Percentiles rank a stretch among this genome's conserved stretches.
Evolutionary conservation across 2,888 invertebrate species (phyloP).

Genomic region (Anthoptus insignis): DNA sequence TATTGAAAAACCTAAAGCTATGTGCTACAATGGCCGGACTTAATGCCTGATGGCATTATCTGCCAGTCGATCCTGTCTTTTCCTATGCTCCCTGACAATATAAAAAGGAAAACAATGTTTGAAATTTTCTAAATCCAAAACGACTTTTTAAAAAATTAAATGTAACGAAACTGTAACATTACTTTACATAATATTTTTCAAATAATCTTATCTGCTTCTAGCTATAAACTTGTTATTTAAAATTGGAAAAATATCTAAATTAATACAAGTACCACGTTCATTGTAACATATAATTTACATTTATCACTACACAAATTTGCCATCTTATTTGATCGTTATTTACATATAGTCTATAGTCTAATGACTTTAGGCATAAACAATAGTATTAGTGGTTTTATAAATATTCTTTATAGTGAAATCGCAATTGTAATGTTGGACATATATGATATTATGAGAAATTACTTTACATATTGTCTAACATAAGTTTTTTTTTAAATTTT

Average conservation of each 20-base stretch:
- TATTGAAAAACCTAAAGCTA: too few relatives aligned
- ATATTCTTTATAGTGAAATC: not conserved
- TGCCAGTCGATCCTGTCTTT: too few relatives aligned
- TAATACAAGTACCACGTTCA: not conserved
- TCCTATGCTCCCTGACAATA: too few relatives aligned
- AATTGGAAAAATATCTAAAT: not conserved
- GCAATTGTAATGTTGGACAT: not conserved
- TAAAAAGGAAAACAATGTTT: too few relatives aligned
- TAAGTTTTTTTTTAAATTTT: slow-evolving; percentile 6
- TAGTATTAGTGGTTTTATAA: not conserved
- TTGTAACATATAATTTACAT: not conserved
- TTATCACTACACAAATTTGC: slow-evolving; percentile 2
- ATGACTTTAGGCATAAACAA: not conserved
- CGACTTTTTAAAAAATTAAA: too few relatives aligned
- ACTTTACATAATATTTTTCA: too few relatives aligned
- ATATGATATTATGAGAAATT: not conserved
- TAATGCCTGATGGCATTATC: too few relatives aligned
- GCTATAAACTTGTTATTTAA: not conserved
- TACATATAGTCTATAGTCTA: not conserved
- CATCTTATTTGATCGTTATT: not conserved
- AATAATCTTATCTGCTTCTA: not conserved
- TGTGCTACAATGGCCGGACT: too few relatives aligned
- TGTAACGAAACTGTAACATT: too few relatives aligned
- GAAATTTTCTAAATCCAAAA: too few relatives aligned
- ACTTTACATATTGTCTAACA: not conserved